Base-by-base conservation (phyloP, 1,140 invertebrate species). In the Drosophila pectinifera region DNA sequence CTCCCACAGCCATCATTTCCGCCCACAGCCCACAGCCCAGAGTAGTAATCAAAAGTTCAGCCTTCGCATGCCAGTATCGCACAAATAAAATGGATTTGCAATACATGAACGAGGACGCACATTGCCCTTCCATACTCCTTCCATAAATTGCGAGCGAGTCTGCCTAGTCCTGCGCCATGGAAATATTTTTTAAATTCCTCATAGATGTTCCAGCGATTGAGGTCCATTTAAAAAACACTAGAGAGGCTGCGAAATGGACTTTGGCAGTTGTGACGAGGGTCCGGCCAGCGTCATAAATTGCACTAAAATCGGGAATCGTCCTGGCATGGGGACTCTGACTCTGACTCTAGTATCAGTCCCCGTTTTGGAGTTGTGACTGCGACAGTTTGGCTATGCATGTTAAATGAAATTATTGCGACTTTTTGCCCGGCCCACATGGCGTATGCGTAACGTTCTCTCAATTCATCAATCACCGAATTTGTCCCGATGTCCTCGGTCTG, bases 331-430 rank as follows among this genome's bases (percentile, higher is more conserved):
- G 28, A 8, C 8, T 31, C 8, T 31, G 28, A 26, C 26, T 26
- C 26, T 26, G 45, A 16, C 56, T 20, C 42, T 14, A 61, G 56
- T 55, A 55, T 75, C 57, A 43, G 39, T 73, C 54, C 39, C 31
- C 48, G 26, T 34, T 22, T 16, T 41, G 31, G 48, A 18, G 45
- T 42, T 55, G 14, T 53, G 48, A 46, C 45, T 72, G 39, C 70
- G 62, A 48, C 75, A 64, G 65, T 88, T 88, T 64, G 54, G 69
- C 58, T 79, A 72, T 86, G 79, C 83, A 86, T 82, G 82, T 76
- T 88, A 79, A 86, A 86, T 88, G 83, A 86, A 86, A 86, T 86
- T 86, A 86, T 86, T 88, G 79, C 83, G 58, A 73, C 31, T 56
- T 78, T 75, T 73, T 86, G 63, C 22, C 36, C 38, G 49, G 36